A percentile compares a stretch with the other conserved stretches of the same genome.
These are phyloP conservation scores for Rhynchonema sp. DNA, from an alignment of 2,888 invertebrate genomes.

Conservation along the genomic window DNA sequence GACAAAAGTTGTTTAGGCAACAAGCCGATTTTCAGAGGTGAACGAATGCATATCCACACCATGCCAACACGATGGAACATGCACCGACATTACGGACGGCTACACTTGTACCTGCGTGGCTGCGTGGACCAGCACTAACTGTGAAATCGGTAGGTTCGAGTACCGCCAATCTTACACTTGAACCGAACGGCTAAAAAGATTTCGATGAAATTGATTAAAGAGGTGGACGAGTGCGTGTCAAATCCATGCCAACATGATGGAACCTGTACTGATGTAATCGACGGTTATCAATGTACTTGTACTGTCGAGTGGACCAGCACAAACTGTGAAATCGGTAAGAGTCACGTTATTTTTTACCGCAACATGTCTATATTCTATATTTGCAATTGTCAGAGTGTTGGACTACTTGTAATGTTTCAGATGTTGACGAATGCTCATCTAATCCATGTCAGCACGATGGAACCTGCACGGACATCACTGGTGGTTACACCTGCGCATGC, in stretches of 20 bases:
- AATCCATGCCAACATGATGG: not conserved
- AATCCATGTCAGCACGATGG: not conserved
- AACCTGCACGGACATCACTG: not conserved
- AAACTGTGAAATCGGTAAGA: conserved; percentile 45
- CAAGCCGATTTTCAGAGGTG: conserved; percentile 2
- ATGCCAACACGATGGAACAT: too few species aligned
- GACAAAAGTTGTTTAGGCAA: too few species aligned
- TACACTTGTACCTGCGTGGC: conserved; percentile 53
- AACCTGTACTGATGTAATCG: conserved; percentile 1
- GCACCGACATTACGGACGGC: not conserved
- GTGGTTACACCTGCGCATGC: not conserved
- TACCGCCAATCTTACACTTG: not conserved
- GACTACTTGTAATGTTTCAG: too few species aligned
- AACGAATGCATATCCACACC: conserved; percentile 1
- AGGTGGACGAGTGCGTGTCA: conserved; percentile 1
- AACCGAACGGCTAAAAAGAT: too few species aligned
- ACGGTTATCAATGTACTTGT: not conserved
- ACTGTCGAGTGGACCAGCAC: conserved; percentile 38
- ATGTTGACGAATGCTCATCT: not conserved
- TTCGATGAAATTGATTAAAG: too few species aligned
- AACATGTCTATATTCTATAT: too few species aligned
- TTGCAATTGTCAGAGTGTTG: too few species aligned
- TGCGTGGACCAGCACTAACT: conserved; percentile 73
- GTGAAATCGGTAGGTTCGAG: conserved; percentile 61
- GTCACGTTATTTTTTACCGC: too few species aligned